Base-by-base conservation (phyloP, 2,888 invertebrate species). In the Quadriops clusia region DNA sequence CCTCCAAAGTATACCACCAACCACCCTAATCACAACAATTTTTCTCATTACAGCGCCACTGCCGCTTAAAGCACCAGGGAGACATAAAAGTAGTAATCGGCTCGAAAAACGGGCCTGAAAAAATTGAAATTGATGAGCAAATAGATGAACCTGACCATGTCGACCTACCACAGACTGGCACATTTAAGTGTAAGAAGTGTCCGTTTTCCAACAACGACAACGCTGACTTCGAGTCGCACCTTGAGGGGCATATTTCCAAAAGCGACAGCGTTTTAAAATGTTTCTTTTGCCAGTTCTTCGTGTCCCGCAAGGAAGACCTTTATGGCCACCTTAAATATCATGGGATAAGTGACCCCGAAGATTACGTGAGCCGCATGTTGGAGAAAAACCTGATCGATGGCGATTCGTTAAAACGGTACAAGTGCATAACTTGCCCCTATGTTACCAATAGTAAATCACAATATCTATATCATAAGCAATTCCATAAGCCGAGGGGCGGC, bases 381-480 rank as follows among this genome's bases (percentile, higher is more conserved):
- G 29, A 43, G 5, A 45, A 50, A 20, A 45, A 34, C 9, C 44
- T 39, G 23, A 38, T 46, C 17, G 44, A 52, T 23, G 40, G 47
- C n/a, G 54, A 58, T 17, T 46, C 56, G 2, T 61, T 61, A 3
- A 82, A 83, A 49, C 71, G 81, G 37, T 83, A 84, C 55, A 72
- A 72, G 51, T 90, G 89, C 52, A 69, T 72, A 4, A 72, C 76
- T 32, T 89, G 89, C 56, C 86, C 89, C 0, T 87, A 84, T 53
- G 79, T 80, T 42, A 83, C 83, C 20, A 84, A 85, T 52, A 83
- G 82, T 54, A 84, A 83, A 56, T 83, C 83, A 14, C 86, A 87
- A 56, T 85, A 76, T 58, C 72, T 80, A 52, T 85, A 87, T 53
- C 89, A 89, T 51, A 83, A 83, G 50, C 85, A 86, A 50, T 80